Conservation (phyloP, 2,797 vertebrate genomes). For the Paratrypauchen microcephalus region DNA sequence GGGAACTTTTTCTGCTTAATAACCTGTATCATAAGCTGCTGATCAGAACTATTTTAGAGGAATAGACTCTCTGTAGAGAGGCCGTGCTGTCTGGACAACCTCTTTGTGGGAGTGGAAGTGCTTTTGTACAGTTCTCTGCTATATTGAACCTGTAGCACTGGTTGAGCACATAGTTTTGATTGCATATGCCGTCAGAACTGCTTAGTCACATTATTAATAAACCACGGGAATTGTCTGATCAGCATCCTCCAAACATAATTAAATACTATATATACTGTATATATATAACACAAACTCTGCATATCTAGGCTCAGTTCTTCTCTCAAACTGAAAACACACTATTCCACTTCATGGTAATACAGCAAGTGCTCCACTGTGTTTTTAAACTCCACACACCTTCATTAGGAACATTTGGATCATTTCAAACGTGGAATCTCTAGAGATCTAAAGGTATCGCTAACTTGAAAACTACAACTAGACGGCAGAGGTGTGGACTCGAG, state of each 20-base stretch:
- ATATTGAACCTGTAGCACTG: not conserved
- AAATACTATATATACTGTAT: too few species aligned
- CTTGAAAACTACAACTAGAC: too few species aligned
- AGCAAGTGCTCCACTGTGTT: too few species aligned
- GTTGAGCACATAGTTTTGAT: not conserved
- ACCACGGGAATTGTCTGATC: not conserved
- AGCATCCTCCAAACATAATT: not conserved
- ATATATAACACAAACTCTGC: too few species aligned
- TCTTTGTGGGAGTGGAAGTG: conserved; percentile 7
- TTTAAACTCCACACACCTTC: too few species aligned
- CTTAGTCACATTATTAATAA: not conserved
- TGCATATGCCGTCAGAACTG: not conserved
- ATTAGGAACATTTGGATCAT: too few species aligned
- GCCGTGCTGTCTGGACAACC: conserved; percentile 16
- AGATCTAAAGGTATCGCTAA: too few species aligned
- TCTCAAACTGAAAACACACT: too few species aligned
- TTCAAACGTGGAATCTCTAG: too few species aligned
- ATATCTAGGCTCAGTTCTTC: too few species aligned
- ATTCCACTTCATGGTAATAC: too few species aligned
- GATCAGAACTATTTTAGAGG: conserved; percentile 56
- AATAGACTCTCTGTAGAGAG: conserved; percentile 28
- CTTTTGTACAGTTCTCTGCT: conserved; percentile 12
- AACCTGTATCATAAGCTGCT: conserved; percentile 63
- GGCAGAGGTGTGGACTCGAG: too few species aligned
- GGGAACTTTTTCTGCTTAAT: conserved; percentile 47